Evolutionary conservation across 2,888 invertebrate genomes (phyloP).

Genomic region (Nomada lathburiana): DNA sequence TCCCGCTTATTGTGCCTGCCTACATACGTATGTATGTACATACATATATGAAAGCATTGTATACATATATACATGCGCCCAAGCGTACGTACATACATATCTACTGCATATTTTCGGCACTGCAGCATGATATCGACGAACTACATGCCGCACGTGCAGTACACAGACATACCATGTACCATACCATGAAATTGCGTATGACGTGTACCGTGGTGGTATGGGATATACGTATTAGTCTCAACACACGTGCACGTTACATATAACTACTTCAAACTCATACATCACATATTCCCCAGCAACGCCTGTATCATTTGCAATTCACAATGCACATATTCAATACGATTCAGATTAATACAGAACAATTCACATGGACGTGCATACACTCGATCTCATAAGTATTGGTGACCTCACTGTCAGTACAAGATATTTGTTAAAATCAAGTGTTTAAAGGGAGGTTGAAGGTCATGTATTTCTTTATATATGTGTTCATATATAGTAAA

Average conservation of each 20-base stretch:
- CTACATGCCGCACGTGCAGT: conserved; percentile 31
- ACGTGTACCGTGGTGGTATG: neutral
- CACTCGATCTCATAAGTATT: no score
- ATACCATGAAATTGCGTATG: conserved; percentile 28
- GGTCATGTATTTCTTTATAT: no score
- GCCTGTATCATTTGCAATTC: conserved; percentile 32
- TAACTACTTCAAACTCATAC: conserved; percentile 24
- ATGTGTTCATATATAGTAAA: no score
- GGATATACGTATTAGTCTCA: conserved; percentile 3
- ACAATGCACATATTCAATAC: neutral
- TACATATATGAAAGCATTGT: neutral
- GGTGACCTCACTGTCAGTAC: no score
- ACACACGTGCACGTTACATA: conserved; percentile 4
- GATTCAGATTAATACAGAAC: conserved; percentile 10
- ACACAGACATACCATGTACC: conserved; percentile 16
- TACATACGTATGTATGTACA: neutral
- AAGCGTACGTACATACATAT: conserved; percentile 7
- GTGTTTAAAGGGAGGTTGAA: no score
- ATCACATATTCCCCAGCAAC: conserved; percentile 31
- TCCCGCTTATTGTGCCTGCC: conserved; percentile 6
- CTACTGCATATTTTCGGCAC: conserved; percentile 31
- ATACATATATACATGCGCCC: neutral
- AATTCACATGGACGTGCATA: neutral
- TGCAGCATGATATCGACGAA: conserved; percentile 42
- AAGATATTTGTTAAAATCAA: no score